These are phyloP conservation scores for Hydraecia micacea DNA, from an alignment of 2,888 invertebrate species.

Conservation along the genomic window DNA sequence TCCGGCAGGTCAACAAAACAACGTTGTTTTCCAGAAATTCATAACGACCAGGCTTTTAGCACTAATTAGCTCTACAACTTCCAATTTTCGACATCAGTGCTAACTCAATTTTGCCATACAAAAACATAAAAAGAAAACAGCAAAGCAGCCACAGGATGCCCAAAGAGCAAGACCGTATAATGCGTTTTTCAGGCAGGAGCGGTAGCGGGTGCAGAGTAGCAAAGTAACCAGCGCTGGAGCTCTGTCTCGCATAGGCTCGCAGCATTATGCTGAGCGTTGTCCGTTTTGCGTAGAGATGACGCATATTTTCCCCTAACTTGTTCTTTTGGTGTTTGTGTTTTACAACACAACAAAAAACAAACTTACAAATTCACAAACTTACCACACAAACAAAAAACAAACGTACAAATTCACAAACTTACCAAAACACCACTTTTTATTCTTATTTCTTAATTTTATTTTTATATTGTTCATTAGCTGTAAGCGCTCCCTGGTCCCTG, in stretches of 20 bases:
- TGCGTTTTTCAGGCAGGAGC: neutral
- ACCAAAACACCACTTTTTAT: too few species aligned
- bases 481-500: too few species aligned
- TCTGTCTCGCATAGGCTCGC: neutral
- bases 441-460: too few species aligned
- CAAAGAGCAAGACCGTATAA: neutral
- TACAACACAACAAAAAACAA: too few species aligned
- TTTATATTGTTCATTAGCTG: too few species aligned
- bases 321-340: too few species aligned
- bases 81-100: slow-evolving; percentile 22
- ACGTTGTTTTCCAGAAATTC: slow-evolving; percentile 20
- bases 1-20: slow-evolving; percentile 29
- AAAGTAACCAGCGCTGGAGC: neutral
- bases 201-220: rapidly evolving
- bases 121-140: slow-evolving; percentile 37
- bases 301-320: neutral
- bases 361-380: too few species aligned
- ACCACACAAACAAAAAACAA: too few species aligned
- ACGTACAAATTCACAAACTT: too few species aligned
- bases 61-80: slow-evolving; percentile 28
- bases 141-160: neutral
- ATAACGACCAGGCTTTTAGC: slow-evolving; percentile 37
- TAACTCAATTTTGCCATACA: neutral
- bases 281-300: neutral
- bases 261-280: neutral